Evolutionary conservation across 2,113 vertebrate genomes (phyloP).

Genomic region (Turnix velox): DNA sequence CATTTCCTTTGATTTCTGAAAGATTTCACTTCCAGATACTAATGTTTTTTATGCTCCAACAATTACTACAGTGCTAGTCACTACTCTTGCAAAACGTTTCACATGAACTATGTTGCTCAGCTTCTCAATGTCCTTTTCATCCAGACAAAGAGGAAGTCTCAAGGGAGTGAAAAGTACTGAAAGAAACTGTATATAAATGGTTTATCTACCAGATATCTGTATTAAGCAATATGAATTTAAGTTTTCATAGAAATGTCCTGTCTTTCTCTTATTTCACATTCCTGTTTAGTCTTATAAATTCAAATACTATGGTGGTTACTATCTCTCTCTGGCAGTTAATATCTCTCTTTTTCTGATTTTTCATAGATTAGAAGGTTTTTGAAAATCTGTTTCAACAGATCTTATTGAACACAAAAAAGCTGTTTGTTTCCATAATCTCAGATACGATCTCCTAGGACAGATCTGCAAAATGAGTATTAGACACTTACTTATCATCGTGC

Average conservation of each 20-base stretch:
- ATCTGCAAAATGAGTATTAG: background rate
- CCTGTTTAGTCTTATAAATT: background rate
- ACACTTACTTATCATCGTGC: conserved; percentile 92
- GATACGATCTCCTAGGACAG: background rate
- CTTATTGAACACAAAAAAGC: background rate
- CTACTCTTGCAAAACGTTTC: background rate
- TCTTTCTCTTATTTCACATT: background rate
- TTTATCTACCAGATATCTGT: background rate
- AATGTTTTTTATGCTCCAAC: background rate
- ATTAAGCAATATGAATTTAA: background rate
- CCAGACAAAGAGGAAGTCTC: background rate
- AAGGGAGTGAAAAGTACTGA: background rate
- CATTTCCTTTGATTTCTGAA: background rate
- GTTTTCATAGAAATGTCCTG: background rate
- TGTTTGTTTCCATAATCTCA: background rate
- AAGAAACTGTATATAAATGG: background rate
- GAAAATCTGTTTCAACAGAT: background rate
- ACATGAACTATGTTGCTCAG: background rate
- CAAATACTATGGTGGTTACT: background rate
- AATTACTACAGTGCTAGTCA: background rate
- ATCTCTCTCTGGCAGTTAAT: too few relatives aligned
- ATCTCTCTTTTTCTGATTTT: background rate
- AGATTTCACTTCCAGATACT: background rate
- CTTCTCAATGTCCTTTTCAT: background rate
- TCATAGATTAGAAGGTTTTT: background rate